Evolutionary conservation across 2,113 vertebrate genomes (phyloP).

Genomic region (Oryzias melastigma): DNA sequence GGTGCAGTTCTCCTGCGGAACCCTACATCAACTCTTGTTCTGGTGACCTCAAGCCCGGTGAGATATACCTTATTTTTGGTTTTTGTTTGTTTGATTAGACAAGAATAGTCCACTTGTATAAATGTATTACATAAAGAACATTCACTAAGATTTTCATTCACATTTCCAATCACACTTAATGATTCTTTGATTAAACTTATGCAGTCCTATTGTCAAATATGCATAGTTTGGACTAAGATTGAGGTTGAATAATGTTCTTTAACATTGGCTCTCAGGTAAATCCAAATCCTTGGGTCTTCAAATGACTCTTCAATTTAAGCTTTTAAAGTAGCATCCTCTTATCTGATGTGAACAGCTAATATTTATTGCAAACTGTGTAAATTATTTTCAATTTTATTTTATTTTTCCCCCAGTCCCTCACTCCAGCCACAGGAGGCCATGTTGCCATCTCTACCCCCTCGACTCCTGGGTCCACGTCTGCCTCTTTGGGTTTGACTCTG

Average conservation of each 20-base stretch:
- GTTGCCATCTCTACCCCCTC: constrained; percentile 64
- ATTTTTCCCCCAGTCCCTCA: constrained; percentile 64
- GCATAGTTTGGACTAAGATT: no score
- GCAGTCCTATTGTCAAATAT: no score
- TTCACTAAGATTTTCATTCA: no score
- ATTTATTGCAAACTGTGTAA: neutral
- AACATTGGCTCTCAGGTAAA: no score
- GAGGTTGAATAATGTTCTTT: no score
- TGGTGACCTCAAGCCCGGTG: constrained; percentile 75
- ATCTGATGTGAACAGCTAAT: neutral
- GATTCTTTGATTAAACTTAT: no score
- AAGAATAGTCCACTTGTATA: neutral
- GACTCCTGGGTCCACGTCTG: constrained; percentile 25
- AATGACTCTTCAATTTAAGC: no score
- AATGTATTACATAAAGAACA: no score
- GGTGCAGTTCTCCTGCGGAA: constrained; percentile 74
- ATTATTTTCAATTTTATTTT: constrained; percentile 2
- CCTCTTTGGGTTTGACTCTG: constrained; percentile 43
- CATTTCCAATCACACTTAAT: no score
- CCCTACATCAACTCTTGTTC: constrained; percentile 70
- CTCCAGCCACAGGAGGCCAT: constrained; percentile 60
- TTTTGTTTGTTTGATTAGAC: neutral
- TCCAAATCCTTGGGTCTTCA: no score
- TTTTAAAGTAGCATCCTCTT: neutral
- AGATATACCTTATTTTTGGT: constrained; percentile 6